Percentiles rank a stretch among this genome's conserved stretches.
Evolutionary conservation across 2,888 invertebrate genomes (phyloP).

Genomic region (Xanthorhoe spadicearia): DNA sequence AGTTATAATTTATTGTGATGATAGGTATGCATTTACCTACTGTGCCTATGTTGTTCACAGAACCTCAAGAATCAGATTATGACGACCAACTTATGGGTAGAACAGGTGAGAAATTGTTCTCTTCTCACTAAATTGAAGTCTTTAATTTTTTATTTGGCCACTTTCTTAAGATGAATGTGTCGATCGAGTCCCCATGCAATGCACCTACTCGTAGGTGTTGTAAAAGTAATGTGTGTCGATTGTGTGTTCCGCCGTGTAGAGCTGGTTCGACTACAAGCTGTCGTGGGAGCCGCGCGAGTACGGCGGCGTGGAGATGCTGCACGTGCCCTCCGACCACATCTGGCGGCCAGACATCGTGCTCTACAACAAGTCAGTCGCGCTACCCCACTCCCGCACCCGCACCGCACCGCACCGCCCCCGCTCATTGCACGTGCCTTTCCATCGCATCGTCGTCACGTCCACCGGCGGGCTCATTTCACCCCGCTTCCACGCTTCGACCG

Average conservation of each 20-base stretch:
- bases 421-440: not conserved
- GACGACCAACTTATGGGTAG: constrained; percentile 97
- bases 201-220: not conserved
- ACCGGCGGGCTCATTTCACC: not conserved
- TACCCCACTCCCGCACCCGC: not conserved
- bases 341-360: constrained; percentile 98
- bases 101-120: constrained; percentile 72
- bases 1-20: no score
- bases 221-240: not conserved
- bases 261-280: constrained; percentile 97
- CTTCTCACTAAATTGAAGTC: not conserved
- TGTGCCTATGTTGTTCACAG: constrained; percentile 80
- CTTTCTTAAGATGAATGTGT: no score
- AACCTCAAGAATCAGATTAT: constrained; percentile 97
- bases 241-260: constrained; percentile 77
- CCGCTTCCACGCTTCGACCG: not conserved
- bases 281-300: constrained; percentile 98
- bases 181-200: no score
- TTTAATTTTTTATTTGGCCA: not conserved
- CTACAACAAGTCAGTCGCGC: constrained; percentile 92
- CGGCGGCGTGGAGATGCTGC: constrained; percentile 97
- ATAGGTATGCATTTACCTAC: no score
- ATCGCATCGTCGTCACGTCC: not conserved
- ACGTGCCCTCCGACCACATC: constrained; percentile 98
- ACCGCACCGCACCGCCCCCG: not conserved